These are phyloP conservation scores for Leucopsar rothschildi DNA, from an alignment of 2,113 vertebrate genomes.

Conservation along the genomic window DNA sequence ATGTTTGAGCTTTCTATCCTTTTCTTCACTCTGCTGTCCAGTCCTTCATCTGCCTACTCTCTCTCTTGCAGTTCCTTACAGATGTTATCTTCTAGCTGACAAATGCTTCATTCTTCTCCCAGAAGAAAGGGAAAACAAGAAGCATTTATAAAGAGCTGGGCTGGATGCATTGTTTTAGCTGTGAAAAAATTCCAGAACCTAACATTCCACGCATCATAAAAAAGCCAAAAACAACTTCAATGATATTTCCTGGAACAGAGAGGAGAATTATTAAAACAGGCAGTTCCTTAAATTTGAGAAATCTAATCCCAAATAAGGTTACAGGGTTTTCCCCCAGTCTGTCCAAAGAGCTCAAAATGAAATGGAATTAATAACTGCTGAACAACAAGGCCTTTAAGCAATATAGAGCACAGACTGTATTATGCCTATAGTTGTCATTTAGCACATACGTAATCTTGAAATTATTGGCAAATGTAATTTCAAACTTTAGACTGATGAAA, in stretches of 20 bases:
- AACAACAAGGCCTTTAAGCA: no score
- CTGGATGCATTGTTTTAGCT: not conserved
- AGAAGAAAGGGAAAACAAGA: not conserved
- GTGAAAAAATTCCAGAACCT: not conserved
- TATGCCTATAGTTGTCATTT: not conserved
- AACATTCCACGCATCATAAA: not conserved
- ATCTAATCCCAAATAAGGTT: no score
- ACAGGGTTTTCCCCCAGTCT: no score
- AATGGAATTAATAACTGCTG: no score
- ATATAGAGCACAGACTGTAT: not conserved
- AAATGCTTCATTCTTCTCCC: not conserved
- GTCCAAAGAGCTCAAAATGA: no score
- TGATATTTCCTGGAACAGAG: not conserved
- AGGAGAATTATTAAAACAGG: no score
- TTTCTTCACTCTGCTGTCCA: not conserved
- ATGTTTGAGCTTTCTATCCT: not conserved
- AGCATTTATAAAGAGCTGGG: not conserved
- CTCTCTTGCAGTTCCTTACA: not conserved
- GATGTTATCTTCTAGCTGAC: not conserved
- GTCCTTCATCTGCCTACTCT: not conserved
- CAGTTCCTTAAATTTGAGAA: no score
- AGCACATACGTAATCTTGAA: not conserved
- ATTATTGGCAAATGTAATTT: not conserved
- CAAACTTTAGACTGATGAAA: not conserved
- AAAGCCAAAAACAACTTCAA: no score